Conservation (phyloP, 2,888 invertebrate species). For the Stegophylla sp. region DNA sequence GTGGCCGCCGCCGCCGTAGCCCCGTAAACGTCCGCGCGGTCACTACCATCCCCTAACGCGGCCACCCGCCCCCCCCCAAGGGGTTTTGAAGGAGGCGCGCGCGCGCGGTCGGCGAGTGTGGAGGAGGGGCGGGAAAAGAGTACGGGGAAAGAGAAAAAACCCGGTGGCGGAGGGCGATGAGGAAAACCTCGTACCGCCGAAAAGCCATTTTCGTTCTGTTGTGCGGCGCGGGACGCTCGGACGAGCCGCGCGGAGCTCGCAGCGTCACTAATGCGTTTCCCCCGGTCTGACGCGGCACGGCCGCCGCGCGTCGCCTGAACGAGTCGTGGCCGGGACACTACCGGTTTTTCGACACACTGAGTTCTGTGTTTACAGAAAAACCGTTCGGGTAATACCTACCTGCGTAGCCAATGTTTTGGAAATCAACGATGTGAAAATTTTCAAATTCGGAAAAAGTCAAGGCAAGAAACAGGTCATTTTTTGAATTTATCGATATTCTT, state of each 20-base stretch:
- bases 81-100: not conserved
- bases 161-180: too few species aligned
- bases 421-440: too few species aligned
- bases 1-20: not conserved
- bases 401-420: too few species aligned
- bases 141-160: not conserved
- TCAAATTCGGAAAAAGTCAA: too few species aligned
- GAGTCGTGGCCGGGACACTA: too few species aligned
- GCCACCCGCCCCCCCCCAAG: not conserved
- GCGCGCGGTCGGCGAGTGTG: not conserved
- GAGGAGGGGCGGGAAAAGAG: too few species aligned
- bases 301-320: too few species aligned
- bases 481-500: too few species aligned
- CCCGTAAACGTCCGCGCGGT: not conserved
- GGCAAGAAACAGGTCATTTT: too few species aligned
- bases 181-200: conserved; percentile 16
- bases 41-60: not conserved
- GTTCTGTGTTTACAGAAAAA: too few species aligned
- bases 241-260: not conserved
- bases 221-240: conserved; percentile 31
- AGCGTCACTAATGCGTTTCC: not conserved
- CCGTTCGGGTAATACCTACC: too few species aligned
- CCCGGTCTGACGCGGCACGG: not conserved
- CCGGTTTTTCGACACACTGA: too few species aligned
- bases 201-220: conserved; percentile 35